These are phyloP conservation scores for Drosophila longiperda DNA, from an alignment of 2,888 invertebrate genomes.

Conservation along the genomic window DNA sequence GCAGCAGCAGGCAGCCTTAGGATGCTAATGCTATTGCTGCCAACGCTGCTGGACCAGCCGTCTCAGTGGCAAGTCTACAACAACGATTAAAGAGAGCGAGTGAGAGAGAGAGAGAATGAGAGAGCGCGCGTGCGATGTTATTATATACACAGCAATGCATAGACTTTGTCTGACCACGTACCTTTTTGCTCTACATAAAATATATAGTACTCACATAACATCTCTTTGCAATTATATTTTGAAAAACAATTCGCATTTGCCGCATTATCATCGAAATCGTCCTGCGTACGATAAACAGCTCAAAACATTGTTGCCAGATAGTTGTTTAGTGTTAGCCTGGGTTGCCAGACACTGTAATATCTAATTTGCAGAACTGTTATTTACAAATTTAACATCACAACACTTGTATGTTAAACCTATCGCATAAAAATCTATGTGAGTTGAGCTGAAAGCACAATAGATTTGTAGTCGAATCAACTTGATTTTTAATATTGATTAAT, in stretches of 20 bases:
- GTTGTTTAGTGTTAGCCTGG: not conserved
- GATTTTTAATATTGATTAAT: not conserved
- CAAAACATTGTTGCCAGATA: slow-evolving; percentile 22
- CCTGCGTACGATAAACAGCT: not conserved
- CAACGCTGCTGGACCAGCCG: slow-evolving; percentile 51
- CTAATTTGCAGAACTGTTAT: not conserved
- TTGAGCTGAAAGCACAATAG: not conserved
- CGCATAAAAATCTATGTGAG: not conserved
- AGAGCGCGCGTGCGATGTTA: slow-evolving; percentile 48
- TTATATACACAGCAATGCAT: slow-evolving; percentile 39
- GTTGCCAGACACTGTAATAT: slow-evolving; percentile 14
- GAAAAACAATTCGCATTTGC: slow-evolving; percentile 14
- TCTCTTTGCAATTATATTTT: slow-evolving; percentile 13
- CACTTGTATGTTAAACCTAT: not conserved
- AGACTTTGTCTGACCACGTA: slow-evolving; percentile 13
- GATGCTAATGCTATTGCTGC: slow-evolving; percentile 50
- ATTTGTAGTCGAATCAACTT: not conserved
- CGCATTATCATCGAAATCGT: not conserved
- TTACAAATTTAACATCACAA: not conserved
- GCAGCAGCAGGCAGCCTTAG: slow-evolving; percentile 33
- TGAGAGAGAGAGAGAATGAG: not conserved
- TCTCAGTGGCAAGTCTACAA: slow-evolving; percentile 52
- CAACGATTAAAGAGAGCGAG: slow-evolving; percentile 20
- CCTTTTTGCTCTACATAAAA: slow-evolving; percentile 2
- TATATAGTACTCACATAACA: slow-evolving; percentile 14